Evolutionary conservation across 2,113 vertebrate species (phyloP), one percentile per base, ranked within the genome.

Genomic region (Oncorhynchus mykiss): DNA sequence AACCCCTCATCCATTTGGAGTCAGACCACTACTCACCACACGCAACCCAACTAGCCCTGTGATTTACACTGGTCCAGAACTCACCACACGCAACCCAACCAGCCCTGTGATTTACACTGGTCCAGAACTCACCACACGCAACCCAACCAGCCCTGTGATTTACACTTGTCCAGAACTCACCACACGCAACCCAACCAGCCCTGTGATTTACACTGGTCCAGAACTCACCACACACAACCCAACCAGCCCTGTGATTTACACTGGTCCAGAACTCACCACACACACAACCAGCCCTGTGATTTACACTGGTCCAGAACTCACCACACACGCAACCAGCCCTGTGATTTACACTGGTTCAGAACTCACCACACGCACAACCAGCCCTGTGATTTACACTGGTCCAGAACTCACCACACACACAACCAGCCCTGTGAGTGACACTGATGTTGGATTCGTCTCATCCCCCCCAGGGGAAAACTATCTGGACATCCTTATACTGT

Each of bases 401-500:
- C 27, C 27, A 27, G 27, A 27, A 27, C 27, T 29, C 27, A 29
- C 29, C 29, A 62, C 67, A 84, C 76, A 25, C 24, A 48, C 71
- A 82, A 81, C 78, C 80, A 51, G 11, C 29, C 80, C 73, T 72
- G 84, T 85, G 75, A 74, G 29, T 85, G 2, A 5, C 29, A 78
- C 18, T 64, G 73, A 60, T 1, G 8, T 11, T 45, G 2, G 9
- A 45, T 45, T 45, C 9, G 12, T 45, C 39, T 82, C 84, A 83
- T 83, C 85, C 80, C 83, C 83, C 85, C 82, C 79, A 80, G 62
- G 67, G 82, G 80, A 13, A n/a, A 82, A 83, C 80, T 78, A 34
- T 8, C 80, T 77, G 78, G 64, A 64, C 84, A 84, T 88, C 83
- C 84, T 74, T n/a, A 49, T 16, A 8, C 16, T 57, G 24, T 57